Conservation (phyloP, 2,888 invertebrate species). For the Ichneumoninae sp. region DNA sequence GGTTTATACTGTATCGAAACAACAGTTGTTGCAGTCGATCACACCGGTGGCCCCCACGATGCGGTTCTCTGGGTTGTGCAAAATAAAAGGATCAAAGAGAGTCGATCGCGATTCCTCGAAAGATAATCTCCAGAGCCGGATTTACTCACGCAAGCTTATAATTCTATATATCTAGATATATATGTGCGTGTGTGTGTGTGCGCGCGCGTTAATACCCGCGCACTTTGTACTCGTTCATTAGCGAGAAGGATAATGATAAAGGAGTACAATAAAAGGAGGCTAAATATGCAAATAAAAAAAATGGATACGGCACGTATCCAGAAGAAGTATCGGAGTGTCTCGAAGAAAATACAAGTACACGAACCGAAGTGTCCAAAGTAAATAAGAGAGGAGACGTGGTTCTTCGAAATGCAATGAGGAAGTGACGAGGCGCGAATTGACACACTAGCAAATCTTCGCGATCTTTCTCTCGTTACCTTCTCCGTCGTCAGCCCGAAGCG, state of each 20-base stretch:
- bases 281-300: slow-evolving; percentile 16
- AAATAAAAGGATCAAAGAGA: slow-evolving; percentile 46
- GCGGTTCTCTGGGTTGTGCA: slow-evolving; percentile 45
- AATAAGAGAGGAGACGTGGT: slow-evolving; percentile 30
- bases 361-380: slow-evolving; percentile 2
- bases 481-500: slow-evolving; percentile 21
- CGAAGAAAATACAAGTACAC: slow-evolving; percentile 8
- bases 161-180: not conserved
- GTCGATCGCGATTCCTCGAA: slow-evolving; percentile 58
- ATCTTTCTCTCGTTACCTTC: slow-evolving; percentile 39
- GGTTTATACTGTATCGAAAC: slow-evolving; percentile 14
- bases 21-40: slow-evolving; percentile 57
- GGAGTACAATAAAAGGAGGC: slow-evolving; percentile 29
- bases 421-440: slow-evolving; percentile 60
- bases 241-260: slow-evolving; percentile 39
- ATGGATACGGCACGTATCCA: not conserved
- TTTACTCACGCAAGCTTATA: slow-evolving; percentile 23
- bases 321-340: not conserved
- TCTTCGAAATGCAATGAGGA: slow-evolving; percentile 58
- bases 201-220: slow-evolving; percentile 17
- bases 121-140: slow-evolving; percentile 58
- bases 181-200: slow-evolving; percentile 48
- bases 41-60: slow-evolving; percentile 28
- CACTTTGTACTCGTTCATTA: slow-evolving; percentile 54
- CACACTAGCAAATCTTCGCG: slow-evolving; percentile 44